These are phyloP conservation scores for Sesamia nonagrioides DNA, from an alignment of 1,140 invertebrate genomes.

Conservation along the genomic window DNA sequence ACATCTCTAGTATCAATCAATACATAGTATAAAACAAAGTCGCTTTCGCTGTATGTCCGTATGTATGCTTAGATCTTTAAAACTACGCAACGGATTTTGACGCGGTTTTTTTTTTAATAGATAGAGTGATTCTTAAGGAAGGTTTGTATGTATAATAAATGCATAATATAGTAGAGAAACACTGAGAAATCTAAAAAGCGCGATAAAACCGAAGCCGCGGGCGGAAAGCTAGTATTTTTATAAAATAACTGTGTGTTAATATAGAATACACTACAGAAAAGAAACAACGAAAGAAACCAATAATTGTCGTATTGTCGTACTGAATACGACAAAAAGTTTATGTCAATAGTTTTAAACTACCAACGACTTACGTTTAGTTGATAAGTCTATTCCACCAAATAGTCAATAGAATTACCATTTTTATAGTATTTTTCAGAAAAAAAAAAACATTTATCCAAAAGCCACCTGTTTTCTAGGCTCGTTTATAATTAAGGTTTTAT, in stretches of 20 bases:
- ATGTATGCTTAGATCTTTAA: no score
- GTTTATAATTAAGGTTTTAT: slow-evolving; percentile 46
- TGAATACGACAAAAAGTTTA: neutral
- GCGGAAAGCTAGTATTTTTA: no score
- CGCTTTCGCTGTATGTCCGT: no score
- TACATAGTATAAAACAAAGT: no score
- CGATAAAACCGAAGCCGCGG: no score
- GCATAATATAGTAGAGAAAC: no score
- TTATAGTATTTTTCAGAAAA: neutral
- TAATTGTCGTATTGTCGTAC: neutral
- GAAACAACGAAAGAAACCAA: neutral
- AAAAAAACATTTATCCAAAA: slow-evolving; percentile 18
- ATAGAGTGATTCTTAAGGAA: no score
- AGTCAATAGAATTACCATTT: slow-evolving; percentile 44
- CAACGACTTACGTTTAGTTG: slow-evolving; percentile 17
- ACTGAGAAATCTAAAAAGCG: no score
- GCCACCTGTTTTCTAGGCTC: slow-evolving; percentile 20
- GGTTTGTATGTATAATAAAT: no score
- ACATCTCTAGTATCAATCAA: no score
- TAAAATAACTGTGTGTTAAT: neutral
- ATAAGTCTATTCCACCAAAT: slow-evolving; percentile 39
- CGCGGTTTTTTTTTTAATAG: no score
- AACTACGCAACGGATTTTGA: no score
- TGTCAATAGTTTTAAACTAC: slow-evolving; percentile 26
- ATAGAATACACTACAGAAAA: neutral